Percentiles rank a stretch among this genome's conserved stretches.
Conservation (phyloP, 2,113 vertebrate species). For the Natator depressus region DNA sequence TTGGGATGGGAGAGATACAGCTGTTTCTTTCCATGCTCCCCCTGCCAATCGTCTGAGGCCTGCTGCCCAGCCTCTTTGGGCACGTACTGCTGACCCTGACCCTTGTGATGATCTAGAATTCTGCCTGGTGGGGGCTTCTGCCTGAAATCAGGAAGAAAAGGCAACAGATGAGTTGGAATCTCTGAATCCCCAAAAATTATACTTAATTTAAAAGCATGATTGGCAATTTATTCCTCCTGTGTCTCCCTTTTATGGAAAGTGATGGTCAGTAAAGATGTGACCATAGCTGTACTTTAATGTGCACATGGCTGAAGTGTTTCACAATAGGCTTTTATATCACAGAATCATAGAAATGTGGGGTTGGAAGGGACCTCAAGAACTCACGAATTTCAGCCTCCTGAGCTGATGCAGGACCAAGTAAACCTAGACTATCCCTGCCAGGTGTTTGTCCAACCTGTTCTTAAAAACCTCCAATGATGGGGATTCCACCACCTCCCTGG, state of each 20-base stretch:
- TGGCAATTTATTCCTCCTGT: not conserved
- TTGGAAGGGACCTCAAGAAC: not conserved
- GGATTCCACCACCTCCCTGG: not conserved
- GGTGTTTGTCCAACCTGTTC: not conserved
- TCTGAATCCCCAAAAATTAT: not conserved
- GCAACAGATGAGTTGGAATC: not conserved
- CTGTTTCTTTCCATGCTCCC: not conserved
- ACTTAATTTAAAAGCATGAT: not conserved
- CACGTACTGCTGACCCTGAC: not conserved
- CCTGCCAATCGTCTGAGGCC: not conserved
- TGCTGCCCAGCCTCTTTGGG: not conserved
- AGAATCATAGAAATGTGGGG: not conserved
- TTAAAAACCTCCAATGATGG: not conserved
- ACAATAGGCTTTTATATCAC: not conserved
- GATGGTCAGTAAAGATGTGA: not conserved
- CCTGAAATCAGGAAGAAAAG: conserved; percentile 3
- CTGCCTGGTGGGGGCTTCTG: not conserved
- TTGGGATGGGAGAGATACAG: not conserved
- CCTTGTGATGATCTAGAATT: not conserved
- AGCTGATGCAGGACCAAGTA: not conserved
- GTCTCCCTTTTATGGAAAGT: not conserved
- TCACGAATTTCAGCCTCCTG: not conserved
- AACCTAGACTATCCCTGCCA: not conserved
- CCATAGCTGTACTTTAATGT: not conserved
- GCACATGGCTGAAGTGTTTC: not conserved